Base-by-base conservation (phyloP, 2,888 invertebrate species). In the Fabriciana adippe region DNA sequence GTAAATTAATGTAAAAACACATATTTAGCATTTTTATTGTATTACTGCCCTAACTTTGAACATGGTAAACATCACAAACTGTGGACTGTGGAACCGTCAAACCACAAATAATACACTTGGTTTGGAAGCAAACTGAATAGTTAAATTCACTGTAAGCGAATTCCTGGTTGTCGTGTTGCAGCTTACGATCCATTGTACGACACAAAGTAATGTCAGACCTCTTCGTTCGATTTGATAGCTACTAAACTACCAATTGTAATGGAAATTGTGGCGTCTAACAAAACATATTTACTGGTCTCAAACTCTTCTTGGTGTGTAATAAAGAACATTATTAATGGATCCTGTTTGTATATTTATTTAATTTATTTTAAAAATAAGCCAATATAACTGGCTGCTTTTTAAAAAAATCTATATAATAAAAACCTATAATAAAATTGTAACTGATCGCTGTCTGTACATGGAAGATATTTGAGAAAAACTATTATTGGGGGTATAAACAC, bases 161-260 rank as follows among this genome's bases (percentile, higher is more conserved):
- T 85, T 85, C 81, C 78, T 77, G 75, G 79, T 78, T 74, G 78
- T 62, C 57, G 65, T 53, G 50, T 47, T 55, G 65, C 73, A 78
- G 81, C 84, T 89, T 88, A 89, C 84, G 89, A 87, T 70, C 85
- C 75, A 90, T 90, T 90, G 89, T 89, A 74, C 76, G 71, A 72
- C 76, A 85, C 85, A 84, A 81, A 79, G 83, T 84, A 81, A 76
- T 70, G 69, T 70, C 73, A 73, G 73, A 15, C 35, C 59, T 55
- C 59, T 60, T 55, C 64, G 60, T 53, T 64, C 60, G 50, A n/a
- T 64, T 67, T 67, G 67, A 62, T 65, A 66, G 62, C 64, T 63
- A 26, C 63, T 26, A 60, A 68, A 70, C 70, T 60, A 59, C 64
- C 68, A 64, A 66, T 64, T 68, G 68, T 68, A 63, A 50, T 56